Base-by-base conservation (phyloP, 2,888 invertebrate species). In the Cataglyphis cursor region DNA sequence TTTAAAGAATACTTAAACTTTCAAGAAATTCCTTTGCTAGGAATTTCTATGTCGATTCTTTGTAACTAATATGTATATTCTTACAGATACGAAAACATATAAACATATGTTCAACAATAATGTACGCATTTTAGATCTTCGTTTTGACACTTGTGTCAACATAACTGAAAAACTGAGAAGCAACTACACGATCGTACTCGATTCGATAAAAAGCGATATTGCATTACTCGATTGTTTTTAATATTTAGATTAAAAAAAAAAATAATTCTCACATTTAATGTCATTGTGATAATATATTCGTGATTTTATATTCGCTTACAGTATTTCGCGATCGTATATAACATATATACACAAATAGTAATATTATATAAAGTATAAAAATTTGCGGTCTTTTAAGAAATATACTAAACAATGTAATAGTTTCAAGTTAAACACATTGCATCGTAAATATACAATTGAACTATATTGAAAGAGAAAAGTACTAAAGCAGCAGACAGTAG, bases 71-170 rank as follows among this genome's bases (percentile, higher is more conserved):
- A 5, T 70, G 12, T 18, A 44, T 5, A 44, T 18, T 51, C n/a
- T 21, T 54, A 35, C 12, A 54, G 12, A 54, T 31, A 21, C n/a
- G 24, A n/a, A 57, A 44, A 28, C 28, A 28, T 28, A 28, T 65
- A 75, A 51, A 24, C 35, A 31, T 61, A 74, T 38, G 24, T 28
- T 28, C 18, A 28, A 48, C n/a, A 24, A 21, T 44, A 73, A 6
- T 54, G 21, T 21, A 76, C 41, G 51, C 31, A 68, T 82, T 66
- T 82, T 61, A 76, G 48, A 35, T 59, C 1, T 28, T 41, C 10
- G 62, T 70, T 83, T 68, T 18, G 21, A 70, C 78, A 83, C 62
- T 64, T 83, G 82, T 80, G 64, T 83, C 66, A 83, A 83, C 65
- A 80, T 70, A n/a, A 9, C 18, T 18, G 41, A 81, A 62, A 73